Conservation (phyloP, 53 echinoderm and acorn worm genomes). For the Apostichopus leukothele region DNA sequence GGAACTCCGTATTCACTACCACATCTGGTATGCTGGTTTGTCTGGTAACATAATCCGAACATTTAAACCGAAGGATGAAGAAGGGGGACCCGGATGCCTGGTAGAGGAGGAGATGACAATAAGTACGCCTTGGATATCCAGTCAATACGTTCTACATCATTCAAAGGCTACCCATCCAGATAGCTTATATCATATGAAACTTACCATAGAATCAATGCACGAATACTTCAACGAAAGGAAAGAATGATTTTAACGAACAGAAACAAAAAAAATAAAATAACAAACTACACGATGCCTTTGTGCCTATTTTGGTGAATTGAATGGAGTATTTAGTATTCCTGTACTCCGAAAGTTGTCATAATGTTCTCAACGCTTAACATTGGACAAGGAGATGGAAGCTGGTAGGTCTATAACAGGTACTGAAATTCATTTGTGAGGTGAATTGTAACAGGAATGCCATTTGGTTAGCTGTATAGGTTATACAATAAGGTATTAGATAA, state of each 20-base stretch:
- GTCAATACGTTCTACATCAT: slow-evolving; percentile 21
- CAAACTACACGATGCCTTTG: no score
- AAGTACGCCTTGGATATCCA: slow-evolving; percentile 15
- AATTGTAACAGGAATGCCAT: no score
- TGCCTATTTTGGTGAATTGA: no score
- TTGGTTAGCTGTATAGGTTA: no score
- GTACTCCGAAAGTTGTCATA: no score
- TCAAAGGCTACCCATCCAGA: slow-evolving; percentile 33
- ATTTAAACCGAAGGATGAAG: slow-evolving; percentile 24
- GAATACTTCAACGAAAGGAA: slow-evolving; percentile 39
- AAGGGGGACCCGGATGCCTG: slow-evolving; percentile 36
- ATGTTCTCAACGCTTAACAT: no score
- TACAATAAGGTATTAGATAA: no score
- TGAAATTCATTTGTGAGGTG: no score
- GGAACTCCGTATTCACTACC: slow-evolving; percentile 9
- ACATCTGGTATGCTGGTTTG: slow-evolving; percentile 38
- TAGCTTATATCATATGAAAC: slow-evolving; percentile 34
- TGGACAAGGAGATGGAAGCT: no score
- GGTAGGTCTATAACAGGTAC: no score
- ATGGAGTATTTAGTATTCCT: no score
- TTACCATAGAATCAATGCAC: slow-evolving; percentile 36
- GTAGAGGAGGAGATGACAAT: slow-evolving; percentile 20
- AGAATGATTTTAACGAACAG: not conserved
- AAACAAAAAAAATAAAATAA: no score
- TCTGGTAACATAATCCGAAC: slow-evolving; percentile 25